Percentiles rank a stretch among this genome's conserved stretches.
These are phyloP conservation scores for Trachymyrmex septentrionalis DNA, from an alignment of 1,140 invertebrate species.

Conservation along the genomic window DNA sequence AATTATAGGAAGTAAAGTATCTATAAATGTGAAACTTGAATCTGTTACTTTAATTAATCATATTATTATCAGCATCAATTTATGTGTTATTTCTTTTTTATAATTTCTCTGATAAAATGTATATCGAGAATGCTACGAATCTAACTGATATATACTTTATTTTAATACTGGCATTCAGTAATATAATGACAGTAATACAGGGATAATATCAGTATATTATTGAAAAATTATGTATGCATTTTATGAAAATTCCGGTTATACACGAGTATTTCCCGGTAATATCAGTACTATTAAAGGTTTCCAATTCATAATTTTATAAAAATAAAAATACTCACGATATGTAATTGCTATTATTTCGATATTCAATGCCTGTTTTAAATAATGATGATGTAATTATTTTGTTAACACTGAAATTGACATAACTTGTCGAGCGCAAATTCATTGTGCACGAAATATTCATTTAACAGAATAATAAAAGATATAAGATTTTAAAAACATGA, in stretches of 20 bases:
- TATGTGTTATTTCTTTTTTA: neutral
- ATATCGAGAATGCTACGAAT: neutral
- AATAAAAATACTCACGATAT: neutral
- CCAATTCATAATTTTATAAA: neutral
- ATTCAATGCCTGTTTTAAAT: neutral
- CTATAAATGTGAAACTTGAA: neutral
- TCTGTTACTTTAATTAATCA: neutral
- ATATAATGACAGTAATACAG: neutral
- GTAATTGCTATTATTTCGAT: constrained; percentile 1
- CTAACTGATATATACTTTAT: neutral
- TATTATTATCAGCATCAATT: neutral
- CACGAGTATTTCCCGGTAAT: neutral
- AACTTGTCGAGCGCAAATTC: neutral
- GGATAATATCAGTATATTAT: neutral
- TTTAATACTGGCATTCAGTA: constrained; percentile 18
- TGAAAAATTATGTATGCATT: neutral
- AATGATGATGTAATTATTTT: neutral
- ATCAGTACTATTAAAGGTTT: neutral
- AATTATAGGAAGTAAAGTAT: neutral
- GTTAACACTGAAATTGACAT: neutral
- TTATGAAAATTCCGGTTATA: neutral
- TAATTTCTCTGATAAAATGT: neutral
- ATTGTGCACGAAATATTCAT: neutral
- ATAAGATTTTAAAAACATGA: neutral
- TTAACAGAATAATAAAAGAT: neutral